Percentiles rank a stretch among this genome's conserved stretches.
phyloP scores from a whole-genome alignment of 2,888 invertebrate species.

The Acanthopleura granulata region DNA sequence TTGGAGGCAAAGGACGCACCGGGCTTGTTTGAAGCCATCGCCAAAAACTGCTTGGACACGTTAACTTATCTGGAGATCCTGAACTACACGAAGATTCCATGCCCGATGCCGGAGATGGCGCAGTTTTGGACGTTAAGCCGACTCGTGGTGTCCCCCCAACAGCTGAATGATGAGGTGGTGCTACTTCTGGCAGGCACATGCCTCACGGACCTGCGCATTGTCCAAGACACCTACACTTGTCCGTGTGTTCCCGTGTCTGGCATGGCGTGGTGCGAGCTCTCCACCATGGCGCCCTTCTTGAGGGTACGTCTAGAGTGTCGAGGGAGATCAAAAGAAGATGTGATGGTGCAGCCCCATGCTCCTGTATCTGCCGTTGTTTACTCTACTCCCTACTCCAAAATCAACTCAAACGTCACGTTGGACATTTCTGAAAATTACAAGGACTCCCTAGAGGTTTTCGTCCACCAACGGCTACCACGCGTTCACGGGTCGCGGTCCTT shows the following conservation, averaged over 20 bases:
- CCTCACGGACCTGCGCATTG: slow-evolving; percentile 78
- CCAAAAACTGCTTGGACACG: slow-evolving; percentile 75
- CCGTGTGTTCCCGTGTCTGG: slow-evolving; percentile 52
- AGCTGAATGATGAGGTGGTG: slow-evolving; percentile 81
- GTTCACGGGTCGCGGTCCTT: slow-evolving; percentile 79
- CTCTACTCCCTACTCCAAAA: slow-evolving; percentile 75
- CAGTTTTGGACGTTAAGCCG: slow-evolving; percentile 82
- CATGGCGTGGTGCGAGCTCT: slow-evolving; percentile 73
- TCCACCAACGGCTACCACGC: slow-evolving; percentile 78
- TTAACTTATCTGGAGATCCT: slow-evolving; percentile 78
- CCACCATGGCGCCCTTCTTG: slow-evolving; percentile 75
- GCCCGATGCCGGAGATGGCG: slow-evolving; percentile 81
- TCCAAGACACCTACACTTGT: slow-evolving; percentile 76
- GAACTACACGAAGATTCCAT: slow-evolving; percentile 80
- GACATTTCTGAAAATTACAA: slow-evolving; percentile 77
- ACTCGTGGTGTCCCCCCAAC: slow-evolving; percentile 73
- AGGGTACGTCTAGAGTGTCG: slow-evolving; percentile 80
- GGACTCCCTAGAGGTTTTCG: slow-evolving; percentile 77
- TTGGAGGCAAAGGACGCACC: slow-evolving; percentile 78
- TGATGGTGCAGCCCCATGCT: slow-evolving; percentile 79
- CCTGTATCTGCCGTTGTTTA: slow-evolving; percentile 79
- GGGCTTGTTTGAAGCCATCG: slow-evolving; percentile 80
- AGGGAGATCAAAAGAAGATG: slow-evolving; percentile 64
- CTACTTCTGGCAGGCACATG: slow-evolving; percentile 77
- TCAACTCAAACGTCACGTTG: slow-evolving; percentile 73